These are phyloP conservation scores for Speoplatyrhinus poulsoni DNA, from an alignment of 2,113 vertebrate species.

Conservation along the genomic window DNA sequence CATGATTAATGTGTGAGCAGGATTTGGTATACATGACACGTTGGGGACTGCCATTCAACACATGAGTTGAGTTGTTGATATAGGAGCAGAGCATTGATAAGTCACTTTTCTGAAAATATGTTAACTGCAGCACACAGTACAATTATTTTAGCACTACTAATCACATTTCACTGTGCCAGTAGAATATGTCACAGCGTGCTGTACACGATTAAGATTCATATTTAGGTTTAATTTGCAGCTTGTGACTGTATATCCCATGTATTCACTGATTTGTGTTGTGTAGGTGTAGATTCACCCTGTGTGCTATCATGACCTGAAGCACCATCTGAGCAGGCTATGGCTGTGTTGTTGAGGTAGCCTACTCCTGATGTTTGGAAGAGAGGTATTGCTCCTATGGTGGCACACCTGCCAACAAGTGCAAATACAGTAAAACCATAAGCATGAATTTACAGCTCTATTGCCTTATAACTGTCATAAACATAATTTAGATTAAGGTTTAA, in stretches of 20 bases:
- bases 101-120: slow-evolving; percentile 37
- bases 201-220: background rate
- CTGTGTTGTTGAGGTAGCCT: slow-evolving; percentile 45
- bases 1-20: slow-evolving; percentile 41
- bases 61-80: slow-evolving; percentile 30
- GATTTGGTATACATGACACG: slow-evolving; percentile 40
- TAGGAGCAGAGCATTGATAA: slow-evolving; percentile 37
- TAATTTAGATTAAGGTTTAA: too few species aligned
- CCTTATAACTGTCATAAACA: too few species aligned
- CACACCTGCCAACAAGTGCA: slow-evolving; percentile 14
- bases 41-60: slow-evolving; percentile 48
- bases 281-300: slow-evolving; percentile 35
- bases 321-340: slow-evolving; percentile 50
- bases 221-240: background rate
- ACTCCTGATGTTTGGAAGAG: slow-evolving; percentile 46
- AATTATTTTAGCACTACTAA: too few species aligned
- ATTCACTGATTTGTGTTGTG: slow-evolving; percentile 2
- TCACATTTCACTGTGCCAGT: background rate
- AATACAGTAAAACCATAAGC: slow-evolving; percentile 8
- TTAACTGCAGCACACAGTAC: background rate
- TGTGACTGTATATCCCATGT: background rate
- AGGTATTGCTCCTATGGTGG: slow-evolving; percentile 17
- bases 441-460: too few species aligned
- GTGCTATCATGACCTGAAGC: slow-evolving; percentile 50
- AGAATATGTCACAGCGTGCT: background rate